Conservation (phyloP, 1,140 invertebrate genomes). For the Chymomyza costata region DNA sequence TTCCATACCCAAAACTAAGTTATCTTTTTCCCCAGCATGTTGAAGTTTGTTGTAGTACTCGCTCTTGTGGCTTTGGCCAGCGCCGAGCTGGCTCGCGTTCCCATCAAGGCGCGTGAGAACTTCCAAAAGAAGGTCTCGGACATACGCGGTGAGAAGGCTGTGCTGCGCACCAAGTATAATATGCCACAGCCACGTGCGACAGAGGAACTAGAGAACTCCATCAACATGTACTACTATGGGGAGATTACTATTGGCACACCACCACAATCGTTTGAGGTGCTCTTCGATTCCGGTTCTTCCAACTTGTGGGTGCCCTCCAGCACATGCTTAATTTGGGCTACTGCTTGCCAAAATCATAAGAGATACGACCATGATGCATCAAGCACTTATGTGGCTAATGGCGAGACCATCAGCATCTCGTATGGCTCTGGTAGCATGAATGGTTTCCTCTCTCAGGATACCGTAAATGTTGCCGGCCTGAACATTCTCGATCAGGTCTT, state of each 20-base stretch:
- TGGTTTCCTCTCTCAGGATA: constrained; percentile 94
- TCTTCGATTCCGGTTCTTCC: constrained; percentile 99
- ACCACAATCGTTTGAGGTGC: constrained; percentile 93
- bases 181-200: constrained; percentile 48
- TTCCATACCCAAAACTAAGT: too few species aligned
- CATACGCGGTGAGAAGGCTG: not conserved
- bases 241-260: constrained; percentile 94
- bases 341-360: constrained; percentile 90
- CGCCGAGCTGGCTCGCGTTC: constrained; percentile 18
- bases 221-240: constrained; percentile 98
- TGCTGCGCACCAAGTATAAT: not conserved
- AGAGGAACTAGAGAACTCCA: constrained; percentile 93
- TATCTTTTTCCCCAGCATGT: too few species aligned
- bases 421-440: constrained; percentile 97
- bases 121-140: constrained; percentile 3
- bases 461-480: constrained; percentile 82
- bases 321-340: constrained; percentile 88
- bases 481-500: constrained; percentile 92
- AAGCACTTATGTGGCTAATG: constrained; percentile 89
- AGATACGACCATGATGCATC: constrained; percentile 90
- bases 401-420: constrained; percentile 91
- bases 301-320: constrained; percentile 99
- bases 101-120: constrained; percentile 12
- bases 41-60: too few species aligned
- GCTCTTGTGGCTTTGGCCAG: constrained; percentile 28